phyloP scores from a whole-genome alignment of 2,797 vertebrate species.

The Corythornis leucogaster region DNA sequence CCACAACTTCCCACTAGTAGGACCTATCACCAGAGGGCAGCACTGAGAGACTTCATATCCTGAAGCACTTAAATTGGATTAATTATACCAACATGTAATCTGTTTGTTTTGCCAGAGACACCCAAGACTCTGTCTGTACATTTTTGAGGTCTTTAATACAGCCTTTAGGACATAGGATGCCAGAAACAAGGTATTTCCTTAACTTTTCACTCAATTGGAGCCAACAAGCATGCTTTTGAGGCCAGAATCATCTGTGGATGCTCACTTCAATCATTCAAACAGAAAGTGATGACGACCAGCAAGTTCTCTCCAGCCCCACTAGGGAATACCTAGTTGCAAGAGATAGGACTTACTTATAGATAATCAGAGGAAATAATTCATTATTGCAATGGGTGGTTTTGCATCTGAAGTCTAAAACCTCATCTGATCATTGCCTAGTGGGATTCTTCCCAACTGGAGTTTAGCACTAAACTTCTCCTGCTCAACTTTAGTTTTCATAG shows the following conservation, averaged over 20 bases:
- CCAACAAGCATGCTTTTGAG: fast-evolving
- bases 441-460: neutral
- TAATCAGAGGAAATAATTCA: neutral
- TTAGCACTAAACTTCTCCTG: neutral
- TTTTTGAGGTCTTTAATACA: neutral
- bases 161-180: neutral
- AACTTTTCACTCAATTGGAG: neutral
- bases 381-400: neutral
- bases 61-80: neutral
- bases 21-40: neutral
- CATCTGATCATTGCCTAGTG: neutral
- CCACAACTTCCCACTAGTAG: neutral
- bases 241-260: neutral
- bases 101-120: neutral
- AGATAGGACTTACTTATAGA: neutral
- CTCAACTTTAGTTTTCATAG: neutral
- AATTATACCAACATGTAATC: neutral
- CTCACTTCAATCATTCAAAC: neutral
- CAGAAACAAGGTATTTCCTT: neutral
- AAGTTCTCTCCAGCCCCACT: neutral
- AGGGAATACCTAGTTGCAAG: neutral
- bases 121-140: fast-evolving
- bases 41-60: fast-evolving
- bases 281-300: neutral
- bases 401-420: neutral